Base-by-base conservation (phyloP, 2,797 vertebrate genomes). In the Toxotes lorentzi region DNA sequence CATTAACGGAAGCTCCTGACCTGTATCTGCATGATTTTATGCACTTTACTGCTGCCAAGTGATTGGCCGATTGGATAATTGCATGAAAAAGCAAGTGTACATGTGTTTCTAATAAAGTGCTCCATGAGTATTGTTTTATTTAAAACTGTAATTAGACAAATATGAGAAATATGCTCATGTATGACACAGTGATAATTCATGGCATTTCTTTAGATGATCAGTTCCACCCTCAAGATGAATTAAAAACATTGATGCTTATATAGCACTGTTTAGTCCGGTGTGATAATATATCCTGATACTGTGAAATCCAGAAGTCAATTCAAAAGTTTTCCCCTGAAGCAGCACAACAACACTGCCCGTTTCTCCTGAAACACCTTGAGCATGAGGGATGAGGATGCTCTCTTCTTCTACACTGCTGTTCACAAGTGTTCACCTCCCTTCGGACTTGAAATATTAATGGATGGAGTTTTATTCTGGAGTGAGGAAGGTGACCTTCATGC, bases 361-460 rank as follows among this genome's bases (percentile, higher is more conserved):
- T 78, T 66, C 68, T 68, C 57, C 35, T 54, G 41, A 76, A 76
- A 74, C 50, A 74, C 41, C 45, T 23, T 67, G 43, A 73, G 43
- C 35, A 57, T 69, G 45, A 75, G 82, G 40, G 67, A 76, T 34
- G 41, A 77, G 21, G 63, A 59, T 56, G 50, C 21, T 38, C 66
- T 78, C 34, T 47, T 83, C 50, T 76, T 79, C 76, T 86, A 59
- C 56, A 3, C 65, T 47, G 32, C 69, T 75, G 66, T 63, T 77
- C 73, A 81, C 78, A 73, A 75, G 64, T 70, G 43, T 78, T 75
- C 62, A 57, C 32, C 73, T 91, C 79, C 88, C 86, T 64, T 67
- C 76, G 82, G 88, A 50, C 63, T 67, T 91, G 79, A 91, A 90
- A 91, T 90, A 93, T 92, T 92, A 88, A 92, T 91, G 84, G 79